Evolutionary conservation across 2,797 vertebrate genomes (phyloP), one percentile per base, ranked within the genome.

Genomic region (Stomatorhinus walkeri): DNA sequence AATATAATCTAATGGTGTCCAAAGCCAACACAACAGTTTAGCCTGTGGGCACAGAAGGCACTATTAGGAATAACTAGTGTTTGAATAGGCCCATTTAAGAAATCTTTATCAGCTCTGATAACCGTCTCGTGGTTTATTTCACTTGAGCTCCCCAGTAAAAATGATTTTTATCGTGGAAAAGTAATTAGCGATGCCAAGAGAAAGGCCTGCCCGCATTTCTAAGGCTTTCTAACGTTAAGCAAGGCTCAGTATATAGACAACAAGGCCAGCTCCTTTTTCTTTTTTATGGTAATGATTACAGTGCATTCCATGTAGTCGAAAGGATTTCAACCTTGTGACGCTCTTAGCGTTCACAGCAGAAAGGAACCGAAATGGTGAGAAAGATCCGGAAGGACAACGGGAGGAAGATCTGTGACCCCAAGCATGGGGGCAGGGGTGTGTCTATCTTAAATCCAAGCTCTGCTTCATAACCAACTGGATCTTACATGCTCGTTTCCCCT

Each of bases 41-140:
- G 72, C 72, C 72, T 43, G 72, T n/a, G 72, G 72, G 72, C 36
- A 79, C 72, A 79, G 81, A 84, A 48, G 19, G 43, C 49, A 84
- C 81, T 84, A 84, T 48, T 49, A 84, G 81, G 81, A 84, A 84
- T 84, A 84, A 84, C 72, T 79, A 79, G 81, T 84, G 43, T 84
- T 24, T 48, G 19, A 84, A 84, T 84, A 49, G 19, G 43, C 46
- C 81, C 22, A 87, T 87, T 87, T 52, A 84, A 84, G 19, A 84
- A 84, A 48, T 84, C 81, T 84, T 84, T 84, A 28, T 84, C 81
- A 84, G 46, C 81, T n/a, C 46, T 84, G 46, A 84, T 84, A 84
- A 84, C 48, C 54, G 49, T 52, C 54, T 87, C 3, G 6, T 43
- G 51, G 28, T 59, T 87, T 52, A 36, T 54, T 87, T 54, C 54